phyloP scores from a whole-genome alignment of 2,797 vertebrate genomes.

The Gadopsis bispinosus region DNA sequence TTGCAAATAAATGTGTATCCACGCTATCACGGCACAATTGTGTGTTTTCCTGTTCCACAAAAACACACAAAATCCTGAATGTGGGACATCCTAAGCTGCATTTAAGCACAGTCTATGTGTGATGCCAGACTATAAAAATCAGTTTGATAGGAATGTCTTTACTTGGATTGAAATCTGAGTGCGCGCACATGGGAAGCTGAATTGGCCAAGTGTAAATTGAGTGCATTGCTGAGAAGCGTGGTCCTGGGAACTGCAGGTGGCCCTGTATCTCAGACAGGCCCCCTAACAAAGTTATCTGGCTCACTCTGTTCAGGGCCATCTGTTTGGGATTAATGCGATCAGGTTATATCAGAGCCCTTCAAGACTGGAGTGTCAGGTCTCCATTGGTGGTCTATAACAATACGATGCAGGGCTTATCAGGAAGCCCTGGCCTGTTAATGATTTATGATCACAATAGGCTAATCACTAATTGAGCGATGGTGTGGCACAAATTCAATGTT shows the following conservation, averaged over 20 bases:
- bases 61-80: constrained; percentile 5
- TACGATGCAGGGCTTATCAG: constrained; percentile 21
- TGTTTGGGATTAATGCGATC: constrained; percentile 68
- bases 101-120: constrained; percentile 1
- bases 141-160: constrained; percentile 35
- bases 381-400: constrained; percentile 46
- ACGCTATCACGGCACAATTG: neutral
- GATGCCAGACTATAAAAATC: constrained; percentile 42
- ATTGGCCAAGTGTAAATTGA: constrained; percentile 35
- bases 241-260: constrained; percentile 71
- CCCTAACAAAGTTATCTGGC: constrained; percentile 62
- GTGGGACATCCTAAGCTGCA: constrained; percentile 8
- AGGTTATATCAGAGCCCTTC: constrained; percentile 48
- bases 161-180: constrained; percentile 32
- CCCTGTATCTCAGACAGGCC: constrained; percentile 56
- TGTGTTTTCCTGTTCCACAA: constrained; percentile 8
- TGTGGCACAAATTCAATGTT: constrained; percentile 37
- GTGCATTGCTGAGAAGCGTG: constrained; percentile 21
- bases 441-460: constrained; percentile 42
- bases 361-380: constrained; percentile 44
- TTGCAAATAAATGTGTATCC: constrained; percentile 23
- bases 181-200: constrained; percentile 37
- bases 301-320: constrained; percentile 60
- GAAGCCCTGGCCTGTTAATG: constrained; percentile 24
- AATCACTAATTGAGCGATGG: constrained; percentile 28